These are phyloP conservation scores for Pungitius pungitius DNA, from an alignment of 2,113 vertebrate species.

Conservation along the genomic window DNA sequence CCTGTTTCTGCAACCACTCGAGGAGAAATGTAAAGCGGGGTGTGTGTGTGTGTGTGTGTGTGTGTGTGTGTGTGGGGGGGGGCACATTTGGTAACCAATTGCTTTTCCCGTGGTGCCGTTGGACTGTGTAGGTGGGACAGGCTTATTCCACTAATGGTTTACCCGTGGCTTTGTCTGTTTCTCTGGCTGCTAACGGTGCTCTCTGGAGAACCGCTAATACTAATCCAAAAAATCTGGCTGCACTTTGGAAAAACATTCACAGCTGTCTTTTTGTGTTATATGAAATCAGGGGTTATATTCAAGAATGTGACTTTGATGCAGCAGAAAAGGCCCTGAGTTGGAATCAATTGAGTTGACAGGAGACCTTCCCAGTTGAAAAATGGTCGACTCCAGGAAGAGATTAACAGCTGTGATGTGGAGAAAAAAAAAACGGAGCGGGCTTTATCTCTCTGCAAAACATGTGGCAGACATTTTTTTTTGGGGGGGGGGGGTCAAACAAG, in stretches of 20 bases:
- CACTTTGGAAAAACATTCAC: constrained; percentile 39
- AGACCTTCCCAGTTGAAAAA: not conserved
- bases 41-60: too few species aligned
- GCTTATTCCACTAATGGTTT: constrained; percentile 53
- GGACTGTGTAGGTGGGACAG: constrained; percentile 33
- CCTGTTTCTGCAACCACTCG: constrained; percentile 27
- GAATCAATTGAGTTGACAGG: not conserved
- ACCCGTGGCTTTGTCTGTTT: constrained; percentile 44
- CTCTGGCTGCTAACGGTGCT: constrained; percentile 40
- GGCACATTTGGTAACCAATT: not conserved
- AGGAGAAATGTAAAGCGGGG: constrained; percentile 29
- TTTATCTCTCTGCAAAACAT: not conserved
- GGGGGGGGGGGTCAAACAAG: not conserved
- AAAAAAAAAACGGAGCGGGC: not conserved
- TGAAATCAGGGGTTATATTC: constrained; percentile 17
- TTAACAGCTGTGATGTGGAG: not conserved
- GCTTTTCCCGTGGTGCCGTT: constrained; percentile 23
- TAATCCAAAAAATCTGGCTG: constrained; percentile 57
- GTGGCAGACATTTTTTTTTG: not conserved
- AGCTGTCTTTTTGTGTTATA: constrained; percentile 34
- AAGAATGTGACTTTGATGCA: constrained; percentile 18
- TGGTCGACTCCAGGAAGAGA: not conserved
- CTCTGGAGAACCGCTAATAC: constrained; percentile 27
- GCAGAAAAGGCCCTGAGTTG: not conserved
- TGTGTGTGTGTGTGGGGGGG: too few species aligned